These are phyloP conservation scores for human (Homo sapiens) DNA, from an alignment of 2,113 vertebrate genomes.

Conservation along the genomic window DNA sequence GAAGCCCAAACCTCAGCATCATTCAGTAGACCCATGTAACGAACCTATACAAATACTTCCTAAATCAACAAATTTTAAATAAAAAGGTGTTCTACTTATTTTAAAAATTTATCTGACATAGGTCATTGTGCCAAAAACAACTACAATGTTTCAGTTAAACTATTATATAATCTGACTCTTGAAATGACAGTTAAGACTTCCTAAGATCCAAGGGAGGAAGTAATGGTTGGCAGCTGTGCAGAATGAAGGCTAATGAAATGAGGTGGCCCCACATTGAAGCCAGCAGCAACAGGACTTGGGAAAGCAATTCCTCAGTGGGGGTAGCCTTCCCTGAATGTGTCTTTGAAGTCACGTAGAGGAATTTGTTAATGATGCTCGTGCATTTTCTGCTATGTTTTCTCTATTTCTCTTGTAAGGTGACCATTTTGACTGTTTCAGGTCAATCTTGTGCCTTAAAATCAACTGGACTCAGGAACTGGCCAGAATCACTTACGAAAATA, in stretches of 20 bases:
- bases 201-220: not conserved
- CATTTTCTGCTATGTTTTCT: not conserved
- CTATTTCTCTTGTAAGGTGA: not conserved
- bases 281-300: not conserved
- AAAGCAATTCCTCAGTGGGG: too few relatives aligned
- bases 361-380: not conserved
- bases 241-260: not conserved
- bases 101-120: slow-evolving; percentile 4
- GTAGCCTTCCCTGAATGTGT: not conserved
- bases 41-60: too few relatives aligned
- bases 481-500: not conserved
- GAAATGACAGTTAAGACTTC: not conserved
- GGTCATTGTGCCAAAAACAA: slow-evolving; percentile 28
- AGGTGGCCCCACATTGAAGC: not conserved
- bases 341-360: not conserved
- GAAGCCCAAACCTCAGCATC: too few relatives aligned
- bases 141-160: not conserved
- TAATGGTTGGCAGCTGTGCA: not conserved
- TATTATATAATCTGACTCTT: slow-evolving; percentile 1
- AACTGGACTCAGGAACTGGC: not conserved
- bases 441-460: not conserved
- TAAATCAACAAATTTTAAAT: too few relatives aligned
- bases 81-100: not conserved
- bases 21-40: too few relatives aligned
- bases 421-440: not conserved